Conservation (phyloP, 2,113 vertebrate genomes). For the Halcyon senegalensis region DNA sequence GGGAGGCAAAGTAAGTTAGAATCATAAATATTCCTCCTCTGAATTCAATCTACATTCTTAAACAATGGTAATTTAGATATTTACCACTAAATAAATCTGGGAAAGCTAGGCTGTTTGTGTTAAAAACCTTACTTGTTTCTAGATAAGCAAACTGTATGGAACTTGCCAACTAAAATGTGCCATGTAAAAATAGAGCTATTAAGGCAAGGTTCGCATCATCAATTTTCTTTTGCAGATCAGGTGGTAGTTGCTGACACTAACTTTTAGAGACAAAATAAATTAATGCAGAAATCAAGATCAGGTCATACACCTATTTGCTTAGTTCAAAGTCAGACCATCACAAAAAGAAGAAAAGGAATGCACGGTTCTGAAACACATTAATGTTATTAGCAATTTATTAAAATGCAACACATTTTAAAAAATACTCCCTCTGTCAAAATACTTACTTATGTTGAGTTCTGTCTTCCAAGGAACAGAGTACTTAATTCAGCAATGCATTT, state of each 20-base stretch:
- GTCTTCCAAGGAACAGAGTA: neutral
- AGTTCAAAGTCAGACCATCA: neutral
- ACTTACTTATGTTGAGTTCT: neutral
- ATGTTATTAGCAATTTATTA: neutral
- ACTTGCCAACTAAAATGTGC: neutral
- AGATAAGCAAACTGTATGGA: neutral
- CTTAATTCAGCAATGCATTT: neutral
- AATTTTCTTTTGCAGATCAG: neutral
- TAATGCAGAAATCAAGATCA: neutral
- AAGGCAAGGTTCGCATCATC: neutral
- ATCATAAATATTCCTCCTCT: neutral
- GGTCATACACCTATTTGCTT: neutral
- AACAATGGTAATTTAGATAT: neutral
- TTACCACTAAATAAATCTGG: neutral
- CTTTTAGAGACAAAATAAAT: constrained; percentile 26
- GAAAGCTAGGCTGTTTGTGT: neutral
- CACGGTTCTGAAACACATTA: neutral
- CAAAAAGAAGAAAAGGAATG: neutral
- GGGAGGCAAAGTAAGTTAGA: neutral
- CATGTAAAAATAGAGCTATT: neutral
- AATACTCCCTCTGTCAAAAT: neutral
- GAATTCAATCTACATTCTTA: neutral
- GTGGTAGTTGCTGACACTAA: neutral
- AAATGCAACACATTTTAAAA: neutral
- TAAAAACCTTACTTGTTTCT: neutral